phyloP scores from a whole-genome alignment of 2,113 vertebrate species.

The Amazona vittata region DNA sequence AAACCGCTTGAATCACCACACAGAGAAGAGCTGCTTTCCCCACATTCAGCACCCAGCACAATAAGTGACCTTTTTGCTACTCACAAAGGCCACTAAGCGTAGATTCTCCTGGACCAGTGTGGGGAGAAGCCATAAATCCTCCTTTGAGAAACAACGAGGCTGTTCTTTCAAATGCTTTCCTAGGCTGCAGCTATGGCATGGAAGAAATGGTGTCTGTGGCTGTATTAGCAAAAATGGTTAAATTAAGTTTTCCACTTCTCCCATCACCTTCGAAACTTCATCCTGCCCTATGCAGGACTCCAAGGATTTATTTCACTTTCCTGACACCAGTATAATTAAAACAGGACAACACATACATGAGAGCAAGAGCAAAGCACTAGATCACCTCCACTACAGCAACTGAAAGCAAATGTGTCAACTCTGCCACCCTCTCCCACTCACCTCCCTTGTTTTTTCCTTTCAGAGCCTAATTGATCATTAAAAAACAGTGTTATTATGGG shows the following conservation, averaged over 20 bases:
- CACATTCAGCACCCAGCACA: not conserved
- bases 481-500: not conserved
- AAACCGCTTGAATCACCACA: not conserved
- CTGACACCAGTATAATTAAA: not conserved
- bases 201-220: not conserved
- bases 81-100: not conserved
- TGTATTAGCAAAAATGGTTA: not conserved
- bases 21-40: not conserved
- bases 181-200: not conserved
- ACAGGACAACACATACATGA: not conserved
- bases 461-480: not conserved
- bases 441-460: not conserved
- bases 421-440: not conserved
- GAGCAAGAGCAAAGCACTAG: not conserved
- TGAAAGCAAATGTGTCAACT: not conserved
- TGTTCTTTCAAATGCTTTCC: not conserved
- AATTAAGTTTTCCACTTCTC: not conserved
- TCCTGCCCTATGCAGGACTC: not conserved
- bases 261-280: not conserved
- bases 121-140: not conserved
- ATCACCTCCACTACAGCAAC: not conserved
- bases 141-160: not conserved
- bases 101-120: not conserved
- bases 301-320: not conserved
- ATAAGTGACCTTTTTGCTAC: not conserved